Conservation (phyloP, 2,888 invertebrate species). For the Drosophila testacea region DNA sequence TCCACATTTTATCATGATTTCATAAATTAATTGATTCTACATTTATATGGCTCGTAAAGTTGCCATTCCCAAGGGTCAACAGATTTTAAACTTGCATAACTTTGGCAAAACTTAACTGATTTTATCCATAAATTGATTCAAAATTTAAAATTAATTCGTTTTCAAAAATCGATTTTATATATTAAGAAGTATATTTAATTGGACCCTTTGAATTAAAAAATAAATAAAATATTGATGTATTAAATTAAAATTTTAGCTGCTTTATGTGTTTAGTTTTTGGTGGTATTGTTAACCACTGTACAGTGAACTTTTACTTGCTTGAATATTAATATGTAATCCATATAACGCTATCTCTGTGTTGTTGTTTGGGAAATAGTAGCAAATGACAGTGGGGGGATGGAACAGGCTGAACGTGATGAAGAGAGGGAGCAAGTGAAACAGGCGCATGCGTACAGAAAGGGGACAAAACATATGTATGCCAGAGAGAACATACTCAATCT, state of each 20-base stretch:
- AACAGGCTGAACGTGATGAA: neutral
- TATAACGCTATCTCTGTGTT: conserved; percentile 56
- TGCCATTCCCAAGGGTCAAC: too few relatives aligned
- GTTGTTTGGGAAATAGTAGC: conserved; percentile 38
- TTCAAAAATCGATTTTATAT: too few relatives aligned
- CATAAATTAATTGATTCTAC: too few relatives aligned
- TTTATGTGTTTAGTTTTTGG: neutral
- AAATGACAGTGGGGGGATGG: conserved; percentile 21
- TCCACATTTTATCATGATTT: too few relatives aligned
- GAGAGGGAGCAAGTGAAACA: conserved; percentile 15
- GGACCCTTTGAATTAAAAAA: too few relatives aligned
- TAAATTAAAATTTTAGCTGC: neutral
- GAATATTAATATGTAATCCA: conserved; percentile 65
- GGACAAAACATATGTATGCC: conserved; percentile 49
- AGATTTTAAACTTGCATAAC: too few relatives aligned
- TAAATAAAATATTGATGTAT: too few relatives aligned
- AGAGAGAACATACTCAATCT: conserved; percentile 26
- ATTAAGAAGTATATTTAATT: too few relatives aligned
- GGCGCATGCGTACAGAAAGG: conserved; percentile 56
- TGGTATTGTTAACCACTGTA: conserved; percentile 54
- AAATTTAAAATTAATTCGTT: too few relatives aligned
- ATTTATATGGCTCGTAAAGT: too few relatives aligned
- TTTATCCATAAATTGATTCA: too few relatives aligned
- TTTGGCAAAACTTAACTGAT: too few relatives aligned
- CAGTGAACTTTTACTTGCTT: conserved; percentile 40